phyloP scores from a whole-genome alignment of 2,888 invertebrate species.

The Sarcophaga variegata region DNA sequence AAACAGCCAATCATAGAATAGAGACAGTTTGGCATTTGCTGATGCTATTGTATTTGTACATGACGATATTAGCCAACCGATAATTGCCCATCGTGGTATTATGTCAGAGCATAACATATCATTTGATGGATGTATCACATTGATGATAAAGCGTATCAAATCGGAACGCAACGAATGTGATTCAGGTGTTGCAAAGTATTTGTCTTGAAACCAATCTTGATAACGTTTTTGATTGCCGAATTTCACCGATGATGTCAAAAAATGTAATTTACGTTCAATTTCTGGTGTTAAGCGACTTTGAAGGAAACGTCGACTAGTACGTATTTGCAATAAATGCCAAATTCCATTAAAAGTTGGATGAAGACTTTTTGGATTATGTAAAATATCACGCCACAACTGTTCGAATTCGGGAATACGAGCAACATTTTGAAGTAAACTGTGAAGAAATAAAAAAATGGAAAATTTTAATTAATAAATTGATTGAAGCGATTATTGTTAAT shows the following conservation, averaged over 20 bases:
- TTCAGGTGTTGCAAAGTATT: conserved; percentile 87
- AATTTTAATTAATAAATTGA: not conserved
- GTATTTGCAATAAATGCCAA: conserved; percentile 84
- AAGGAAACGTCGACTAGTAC: conserved; percentile 85
- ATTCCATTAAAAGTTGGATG: conserved; percentile 85
- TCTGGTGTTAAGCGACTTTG: conserved; percentile 85
- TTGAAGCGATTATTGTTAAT: too few species aligned
- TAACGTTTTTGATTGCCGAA: conserved; percentile 87
- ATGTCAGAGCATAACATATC: conserved; percentile 87
- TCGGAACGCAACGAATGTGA: conserved; percentile 87
- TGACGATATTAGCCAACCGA: conserved; percentile 87
- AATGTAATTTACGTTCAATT: conserved; percentile 86
- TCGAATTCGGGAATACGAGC: conserved; percentile 87
- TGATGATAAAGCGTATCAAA: conserved; percentile 87
- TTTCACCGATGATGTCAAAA: conserved; percentile 84
- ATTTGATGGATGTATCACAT: conserved; percentile 87
- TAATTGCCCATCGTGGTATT: conserved; percentile 87
- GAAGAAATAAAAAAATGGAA: conserved; percentile 1
- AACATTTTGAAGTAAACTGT: conserved; percentile 85
- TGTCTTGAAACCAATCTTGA: conserved; percentile 87
- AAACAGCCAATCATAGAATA: conserved; percentile 89
- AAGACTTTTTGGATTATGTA: conserved; percentile 85
- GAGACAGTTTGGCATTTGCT: conserved; percentile 86
- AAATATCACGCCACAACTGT: conserved; percentile 86
- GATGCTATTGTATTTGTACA: conserved; percentile 86